Base-by-base conservation (phyloP, 2,797 vertebrate species). In the Phataginus tetradactyla region DNA sequence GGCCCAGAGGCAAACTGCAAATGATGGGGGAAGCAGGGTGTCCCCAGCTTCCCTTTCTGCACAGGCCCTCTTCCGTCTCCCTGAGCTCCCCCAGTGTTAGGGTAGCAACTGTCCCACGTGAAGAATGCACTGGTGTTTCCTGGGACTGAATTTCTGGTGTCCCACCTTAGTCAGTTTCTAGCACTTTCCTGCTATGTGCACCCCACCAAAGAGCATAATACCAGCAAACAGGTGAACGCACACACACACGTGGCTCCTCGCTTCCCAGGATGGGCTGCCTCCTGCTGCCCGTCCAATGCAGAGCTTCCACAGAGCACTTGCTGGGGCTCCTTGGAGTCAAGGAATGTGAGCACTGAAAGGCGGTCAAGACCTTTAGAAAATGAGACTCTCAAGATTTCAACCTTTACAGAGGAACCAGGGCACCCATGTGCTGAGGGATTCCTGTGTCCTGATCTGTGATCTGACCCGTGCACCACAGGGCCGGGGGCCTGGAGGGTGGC, bases 381-480 rank as follows among this genome's bases (percentile, higher is more conserved):
- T 6, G 2, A 20, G 42, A 18, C 69, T 81, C 53, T 25, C 79
- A 7, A n/a, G 53, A 34, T 32, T 39, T 29, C 5, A 3, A 18
- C 68, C 51, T 6, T 11, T 29, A 25, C 13, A 45, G 80, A 68
- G 13, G 71, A 66, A 69, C 7, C 25, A 12, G 45, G 55, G 29
- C 13, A 9, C 14, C 68, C 14, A 4, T 0, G 6, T 45, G 57
- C 25, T 1, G 25, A 64, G 74, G 69, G 25, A 14, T 11, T 21
- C 3, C 0, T 11, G 21, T 15, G 8, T 14, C 51, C 69, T 27
- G 42, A 63, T 15, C 12, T 39, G 49, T 49, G 45, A 29, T 6
- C 57, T 61, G 18, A 72, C 77, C 51, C 1, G 0, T 6, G 32
- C 7, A 12, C 39, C 3, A 0, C 32, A 51, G 14, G 53, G 57